Conservation (phyloP, 1,140 invertebrate species). For the Nixonia krombeini region DNA sequence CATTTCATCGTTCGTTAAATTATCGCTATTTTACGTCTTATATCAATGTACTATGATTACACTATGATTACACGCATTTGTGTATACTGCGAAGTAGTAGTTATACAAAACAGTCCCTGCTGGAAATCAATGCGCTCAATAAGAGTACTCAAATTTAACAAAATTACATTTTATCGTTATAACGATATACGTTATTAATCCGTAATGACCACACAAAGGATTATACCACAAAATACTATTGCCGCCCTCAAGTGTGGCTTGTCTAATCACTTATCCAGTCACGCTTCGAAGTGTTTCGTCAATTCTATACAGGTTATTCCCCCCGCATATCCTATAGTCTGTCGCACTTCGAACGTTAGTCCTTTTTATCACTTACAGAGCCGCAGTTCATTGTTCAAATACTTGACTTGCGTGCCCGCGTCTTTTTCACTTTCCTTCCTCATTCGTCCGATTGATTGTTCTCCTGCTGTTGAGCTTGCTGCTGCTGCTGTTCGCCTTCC, state of each 20-base stretch:
- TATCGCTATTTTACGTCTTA: slow-evolving; percentile 59
- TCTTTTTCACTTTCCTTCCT: slow-evolving; percentile 41
- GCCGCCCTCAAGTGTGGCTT: slow-evolving; percentile 33
- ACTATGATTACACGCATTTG: slow-evolving; percentile 55
- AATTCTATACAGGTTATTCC: no score
- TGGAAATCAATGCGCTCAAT: slow-evolving; percentile 66
- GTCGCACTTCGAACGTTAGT: no score
- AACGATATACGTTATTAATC: slow-evolving; percentile 62
- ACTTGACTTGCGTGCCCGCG: slow-evolving; percentile 30
- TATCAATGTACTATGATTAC: slow-evolving; percentile 61
- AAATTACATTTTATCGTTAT: slow-evolving; percentile 58
- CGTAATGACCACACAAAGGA: slow-evolving; percentile 65
- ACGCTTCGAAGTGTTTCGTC: no score
- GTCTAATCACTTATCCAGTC: slow-evolving; percentile 28
- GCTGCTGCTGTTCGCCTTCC: slow-evolving; percentile 61
- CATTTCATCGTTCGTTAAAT: slow-evolving; percentile 55
- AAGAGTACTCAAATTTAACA: slow-evolving; percentile 64
- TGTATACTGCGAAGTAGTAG: slow-evolving; percentile 62
- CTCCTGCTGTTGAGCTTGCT: slow-evolving; percentile 45
- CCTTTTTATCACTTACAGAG: neutral
- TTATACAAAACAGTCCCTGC: slow-evolving; percentile 72
- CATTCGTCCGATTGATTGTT: slow-evolving; percentile 59
- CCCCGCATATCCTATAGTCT: no score
- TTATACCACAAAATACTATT: slow-evolving; percentile 66
- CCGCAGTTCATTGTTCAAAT: slow-evolving; percentile 4